Base-by-base conservation (phyloP, 2,797 vertebrate genomes). In the Triplophysa bombifrons region DNA sequence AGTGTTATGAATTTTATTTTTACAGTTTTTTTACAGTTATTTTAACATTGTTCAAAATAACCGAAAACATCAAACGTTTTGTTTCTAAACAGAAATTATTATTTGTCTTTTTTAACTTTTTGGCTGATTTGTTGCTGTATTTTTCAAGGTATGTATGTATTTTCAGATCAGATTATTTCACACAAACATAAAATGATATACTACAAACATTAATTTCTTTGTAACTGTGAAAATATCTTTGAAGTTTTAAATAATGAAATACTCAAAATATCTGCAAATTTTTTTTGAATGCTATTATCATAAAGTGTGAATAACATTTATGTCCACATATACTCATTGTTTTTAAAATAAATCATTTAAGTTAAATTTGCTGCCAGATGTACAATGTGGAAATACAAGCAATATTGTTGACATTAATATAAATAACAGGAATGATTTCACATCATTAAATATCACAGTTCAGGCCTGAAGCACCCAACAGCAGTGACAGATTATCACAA, bases 401-500 rank as follows among this genome's bases (percentile, higher is more conserved):
- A 25, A 10, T 20, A 16, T 3, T 55, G 17, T 19, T 11, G 8
- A 20, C 20, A 55, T 55, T 11, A 55, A 20, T 55, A 20, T 20
- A 19, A 72, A 38, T 66, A 55, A 25, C 48, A 8, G 10, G 25
- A 44, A 50, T 22, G 50, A 22, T 77, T 51, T 46, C 34, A 46
- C 22, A 44, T 71, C 22, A 11, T 53, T 19, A 63, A 58, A 67
- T 80, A 51, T 56, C 34, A 34, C 13, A 58, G 63, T 53, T 56
- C 38, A 38, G 78, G 78, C 70, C 78, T 58, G 1, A 56, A 73
- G 61, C 63, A 20, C 51, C 61, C 56, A 22, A 58, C 19, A 80
- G 27, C 38, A 58, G 25, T 73, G 70, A 80, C 71, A 58, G 51
- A 80, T 73, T 25, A 73, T 56, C 61, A 73, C 22, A 19, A 72